phyloP scores from a whole-genome alignment of 2,797 vertebrate genomes.

The Clamator glandarius region DNA sequence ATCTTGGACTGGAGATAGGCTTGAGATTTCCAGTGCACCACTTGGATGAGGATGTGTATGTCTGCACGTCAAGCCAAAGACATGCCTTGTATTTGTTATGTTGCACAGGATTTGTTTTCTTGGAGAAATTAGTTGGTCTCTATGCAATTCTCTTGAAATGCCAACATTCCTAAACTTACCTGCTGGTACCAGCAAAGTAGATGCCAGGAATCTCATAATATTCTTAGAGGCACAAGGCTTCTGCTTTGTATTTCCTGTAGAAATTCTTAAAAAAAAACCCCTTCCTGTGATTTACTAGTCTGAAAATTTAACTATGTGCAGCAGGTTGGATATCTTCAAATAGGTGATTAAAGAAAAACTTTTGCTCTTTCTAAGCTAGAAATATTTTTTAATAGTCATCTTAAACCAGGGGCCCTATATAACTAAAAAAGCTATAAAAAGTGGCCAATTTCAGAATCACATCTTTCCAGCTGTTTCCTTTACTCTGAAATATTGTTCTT shows the following conservation, averaged over 20 bases:
- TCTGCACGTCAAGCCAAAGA: constrained; percentile 16
- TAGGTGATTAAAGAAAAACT: background rate
- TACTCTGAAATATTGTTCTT: background rate
- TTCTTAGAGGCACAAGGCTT: background rate
- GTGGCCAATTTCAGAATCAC: background rate
- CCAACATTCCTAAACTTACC: background rate
- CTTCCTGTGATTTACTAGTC: background rate
- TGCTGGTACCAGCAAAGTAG: background rate
- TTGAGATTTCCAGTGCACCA: constrained; percentile 32
- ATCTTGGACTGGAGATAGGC: background rate
- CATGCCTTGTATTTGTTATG: constrained; percentile 10
- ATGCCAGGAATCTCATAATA: constrained; percentile 12
- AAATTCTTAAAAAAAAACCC: background rate
- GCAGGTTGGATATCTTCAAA: background rate
- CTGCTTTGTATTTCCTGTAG: constrained; percentile 39
- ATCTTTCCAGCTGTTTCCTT: background rate
- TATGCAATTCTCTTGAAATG: constrained; percentile 26
- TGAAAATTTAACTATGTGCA: background rate
- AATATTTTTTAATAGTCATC: background rate
- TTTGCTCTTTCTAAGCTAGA: background rate
- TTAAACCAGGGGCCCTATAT: background rate
- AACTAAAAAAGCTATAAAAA: background rate
- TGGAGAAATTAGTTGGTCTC: background rate
- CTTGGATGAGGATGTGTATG: background rate
- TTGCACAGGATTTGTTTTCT: constrained; percentile 23